Evolutionary conservation across 1,140 invertebrate genomes (phyloP).

Genomic region (Drosophila sproati): DNA sequence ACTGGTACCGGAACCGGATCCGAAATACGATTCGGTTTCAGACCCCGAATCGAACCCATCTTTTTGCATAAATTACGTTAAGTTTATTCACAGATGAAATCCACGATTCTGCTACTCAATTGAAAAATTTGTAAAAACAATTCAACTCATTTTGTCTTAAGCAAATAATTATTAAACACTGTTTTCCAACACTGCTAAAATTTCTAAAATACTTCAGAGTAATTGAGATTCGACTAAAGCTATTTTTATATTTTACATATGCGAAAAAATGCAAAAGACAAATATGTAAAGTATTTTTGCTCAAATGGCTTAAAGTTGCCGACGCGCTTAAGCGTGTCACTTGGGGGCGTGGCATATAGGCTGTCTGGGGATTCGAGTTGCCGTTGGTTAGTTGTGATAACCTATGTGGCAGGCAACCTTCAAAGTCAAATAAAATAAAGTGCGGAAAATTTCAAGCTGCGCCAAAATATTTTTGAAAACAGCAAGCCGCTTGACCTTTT

Average conservation of each 20-base stretch:
- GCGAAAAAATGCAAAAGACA: constrained; percentile 53
- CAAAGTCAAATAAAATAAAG: constrained; percentile 18
- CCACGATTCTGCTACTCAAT: no score
- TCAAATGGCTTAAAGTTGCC: constrained; percentile 53
- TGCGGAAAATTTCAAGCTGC: constrained; percentile 27
- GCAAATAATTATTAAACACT: no score
- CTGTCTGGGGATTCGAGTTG: neutral
- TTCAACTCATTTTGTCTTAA: no score
- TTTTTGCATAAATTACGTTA: no score
- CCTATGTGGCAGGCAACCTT: constrained; percentile 31
- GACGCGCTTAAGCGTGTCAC: neutral
- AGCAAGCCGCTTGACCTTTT: constrained; percentile 37
- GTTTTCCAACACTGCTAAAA: neutral
- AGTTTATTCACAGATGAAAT: no score
- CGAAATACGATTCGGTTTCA: no score
- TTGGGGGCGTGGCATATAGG: constrained; percentile 5
- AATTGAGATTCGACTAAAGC: neutral
- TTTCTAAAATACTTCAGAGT: neutral
- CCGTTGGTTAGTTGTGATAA: constrained; percentile 3
- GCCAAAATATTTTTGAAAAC: constrained; percentile 27
- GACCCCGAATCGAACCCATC: no score
- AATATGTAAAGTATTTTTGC: constrained; percentile 71
- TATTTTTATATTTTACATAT: neutral
- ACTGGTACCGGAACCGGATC: no score
- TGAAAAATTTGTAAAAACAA: no score